phyloP scores from a whole-genome alignment of 1,140 invertebrate genomes.

The Lordiphosa clarofinis region DNA sequence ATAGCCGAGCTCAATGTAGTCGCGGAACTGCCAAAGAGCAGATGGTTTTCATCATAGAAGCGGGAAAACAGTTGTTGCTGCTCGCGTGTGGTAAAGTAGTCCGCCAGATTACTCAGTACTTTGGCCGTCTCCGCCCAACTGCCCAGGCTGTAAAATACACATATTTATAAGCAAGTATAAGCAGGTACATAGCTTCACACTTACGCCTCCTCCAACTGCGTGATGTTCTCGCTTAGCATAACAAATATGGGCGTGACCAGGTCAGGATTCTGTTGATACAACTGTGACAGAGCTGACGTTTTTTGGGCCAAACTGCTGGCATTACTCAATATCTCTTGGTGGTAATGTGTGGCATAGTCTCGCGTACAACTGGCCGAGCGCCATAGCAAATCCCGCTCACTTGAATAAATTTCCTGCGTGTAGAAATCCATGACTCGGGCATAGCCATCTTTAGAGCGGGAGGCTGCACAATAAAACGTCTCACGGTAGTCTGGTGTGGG shows the following conservation, averaged over 20 bases:
- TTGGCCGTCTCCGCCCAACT: conserved; percentile 74
- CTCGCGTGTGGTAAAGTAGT: conserved; percentile 78
- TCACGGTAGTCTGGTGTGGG: conserved; percentile 81
- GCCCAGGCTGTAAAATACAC: conserved; percentile 45
- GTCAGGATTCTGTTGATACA: conserved; percentile 78
- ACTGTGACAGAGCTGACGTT: conserved; percentile 59
- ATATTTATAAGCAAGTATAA: neutral
- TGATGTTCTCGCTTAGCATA: conserved; percentile 39
- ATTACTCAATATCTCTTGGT: conserved; percentile 26
- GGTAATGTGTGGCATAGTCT: conserved; percentile 26
- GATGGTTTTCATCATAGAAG: conserved; percentile 29
- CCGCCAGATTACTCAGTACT: conserved; percentile 78
- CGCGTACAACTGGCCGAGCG: conserved; percentile 49
- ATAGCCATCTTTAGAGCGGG: conserved; percentile 70
- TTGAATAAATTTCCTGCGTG: conserved; percentile 19
- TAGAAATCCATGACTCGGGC: conserved; percentile 10
- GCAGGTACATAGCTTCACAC: conserved; percentile 4
- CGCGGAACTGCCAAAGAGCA: conserved; percentile 38
- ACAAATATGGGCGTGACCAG: conserved; percentile 63
- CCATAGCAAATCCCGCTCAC: conserved; percentile 41
- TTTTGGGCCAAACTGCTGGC: conserved; percentile 23
- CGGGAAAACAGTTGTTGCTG: conserved; percentile 65
- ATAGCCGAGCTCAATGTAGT: conserved; percentile 24
- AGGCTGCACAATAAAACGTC: conserved; percentile 82
- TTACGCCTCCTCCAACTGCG: conserved; percentile 38